A percentile compares a stretch with the other conserved stretches of the same genome.
phyloP scores from a whole-genome alignment of 2,888 invertebrate genomes.

The Auanema freiburgensis region DNA sequence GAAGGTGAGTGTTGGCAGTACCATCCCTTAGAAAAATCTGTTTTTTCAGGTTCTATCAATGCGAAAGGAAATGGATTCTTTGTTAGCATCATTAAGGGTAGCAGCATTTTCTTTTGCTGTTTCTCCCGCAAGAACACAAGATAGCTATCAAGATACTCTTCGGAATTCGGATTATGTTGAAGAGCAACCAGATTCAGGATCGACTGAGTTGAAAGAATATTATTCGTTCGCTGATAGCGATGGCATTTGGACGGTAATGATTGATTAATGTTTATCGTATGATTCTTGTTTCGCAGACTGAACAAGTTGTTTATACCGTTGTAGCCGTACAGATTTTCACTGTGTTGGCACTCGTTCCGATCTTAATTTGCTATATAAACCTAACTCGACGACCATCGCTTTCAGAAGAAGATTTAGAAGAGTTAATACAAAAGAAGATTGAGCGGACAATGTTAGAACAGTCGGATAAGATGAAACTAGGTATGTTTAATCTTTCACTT shows the following conservation, averaged over 20 bases:
- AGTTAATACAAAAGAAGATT: conserved; percentile 9
- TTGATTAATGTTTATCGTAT: background rate
- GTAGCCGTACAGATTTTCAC: conserved; percentile 9
- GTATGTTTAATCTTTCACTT: no score
- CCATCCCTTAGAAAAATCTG: background rate
- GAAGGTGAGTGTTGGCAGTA: conserved; percentile 1
- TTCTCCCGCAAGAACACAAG: background rate
- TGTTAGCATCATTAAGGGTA: conserved; percentile 13
- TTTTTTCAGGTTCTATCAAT: conserved; percentile 7
- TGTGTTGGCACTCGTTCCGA: background rate
- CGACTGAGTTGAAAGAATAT: conserved; percentile 2
- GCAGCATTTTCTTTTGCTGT: conserved; percentile 9
- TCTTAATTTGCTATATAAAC: background rate
- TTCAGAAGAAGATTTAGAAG: conserved; percentile 3
- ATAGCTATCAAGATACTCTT: no score
- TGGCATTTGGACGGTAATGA: background rate
- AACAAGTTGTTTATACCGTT: conserved; percentile 6
- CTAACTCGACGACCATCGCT: background rate
- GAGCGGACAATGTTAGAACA: background rate
- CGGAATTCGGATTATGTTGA: no score
- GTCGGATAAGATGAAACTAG: no score
- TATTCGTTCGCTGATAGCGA: background rate
- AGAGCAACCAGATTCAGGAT: background rate
- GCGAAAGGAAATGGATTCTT: conserved; percentile 20
- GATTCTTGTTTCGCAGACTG: conserved; percentile 4